Conservation (phyloP, 2,113 vertebrate species). For the Mixornis gularis region DNA sequence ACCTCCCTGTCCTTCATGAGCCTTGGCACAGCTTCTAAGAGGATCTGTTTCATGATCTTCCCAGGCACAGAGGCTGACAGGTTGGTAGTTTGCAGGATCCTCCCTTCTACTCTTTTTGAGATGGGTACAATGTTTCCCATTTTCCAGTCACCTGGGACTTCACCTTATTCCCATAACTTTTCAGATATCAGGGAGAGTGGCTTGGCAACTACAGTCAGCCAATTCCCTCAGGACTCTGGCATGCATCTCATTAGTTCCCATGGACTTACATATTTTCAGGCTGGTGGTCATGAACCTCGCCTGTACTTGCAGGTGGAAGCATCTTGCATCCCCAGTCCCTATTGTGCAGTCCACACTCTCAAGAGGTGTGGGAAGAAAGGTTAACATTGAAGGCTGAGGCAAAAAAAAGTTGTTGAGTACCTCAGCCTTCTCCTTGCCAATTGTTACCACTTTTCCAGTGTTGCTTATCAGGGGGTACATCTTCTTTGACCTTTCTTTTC, state of each 20-base stretch:
- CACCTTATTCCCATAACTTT: neutral
- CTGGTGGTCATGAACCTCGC: neutral
- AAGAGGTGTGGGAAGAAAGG: neutral
- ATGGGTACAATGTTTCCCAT: neutral
- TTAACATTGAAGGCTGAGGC: neutral
- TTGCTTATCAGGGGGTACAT: rapidly evolving
- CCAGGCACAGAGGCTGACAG: neutral
- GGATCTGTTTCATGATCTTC: neutral
- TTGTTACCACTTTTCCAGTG: neutral
- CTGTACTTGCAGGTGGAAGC: neutral
- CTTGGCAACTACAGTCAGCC: neutral
- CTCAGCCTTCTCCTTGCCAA: neutral
- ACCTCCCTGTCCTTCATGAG: neutral
- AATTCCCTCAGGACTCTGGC: neutral
- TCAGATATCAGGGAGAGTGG: neutral
- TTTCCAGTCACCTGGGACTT: neutral
- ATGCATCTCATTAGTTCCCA: neutral
- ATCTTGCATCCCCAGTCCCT: neutral
- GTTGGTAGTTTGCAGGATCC: neutral
- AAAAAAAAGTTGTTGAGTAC: neutral
- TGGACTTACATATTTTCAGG: neutral
- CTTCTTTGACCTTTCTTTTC: neutral
- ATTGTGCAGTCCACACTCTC: rapidly evolving
- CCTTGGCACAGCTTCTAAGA: neutral
- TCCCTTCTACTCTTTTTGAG: neutral